Base-by-base conservation (phyloP, 2,888 invertebrate genomes). In the Cosmorhoe ocellata region DNA sequence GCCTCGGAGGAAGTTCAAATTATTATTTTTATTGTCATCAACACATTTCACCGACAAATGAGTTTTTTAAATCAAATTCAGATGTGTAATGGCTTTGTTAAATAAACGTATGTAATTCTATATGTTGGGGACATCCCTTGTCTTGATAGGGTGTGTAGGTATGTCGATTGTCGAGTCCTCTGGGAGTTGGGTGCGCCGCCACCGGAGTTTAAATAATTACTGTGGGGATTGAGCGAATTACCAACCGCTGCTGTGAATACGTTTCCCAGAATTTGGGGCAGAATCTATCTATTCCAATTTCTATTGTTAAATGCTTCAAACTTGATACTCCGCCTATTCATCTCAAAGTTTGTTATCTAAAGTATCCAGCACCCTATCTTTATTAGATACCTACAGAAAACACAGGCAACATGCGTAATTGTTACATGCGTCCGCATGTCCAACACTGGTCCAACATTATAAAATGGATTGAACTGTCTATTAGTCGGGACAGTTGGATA, bases 401-500 rank as follows among this genome's bases (percentile, higher is more conserved):
- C 43, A 50, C 32, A 3, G 38, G 31, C 24, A 44, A 38, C 42
- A 48, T 18, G 11, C 32, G 48, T 51, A 51, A 48, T 40, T 18
- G 41, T 38, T 43, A 38, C 33, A 48, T 44, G 50, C 40, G 49
- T 52, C 33, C 33, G 48, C 44, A 44, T 34, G 49, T 54, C 33
- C 38, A 49, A 50, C 47, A 52, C 44, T 47, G 34, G 49, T 54
- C 33, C 38, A 49, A 50, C 47, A 52, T 33, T 60, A 65, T 27
- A 37, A 59, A 66, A 59, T 57, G 61, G 67, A 70, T 69, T 64
- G 62, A 66, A 67, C 63, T 56, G 66, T 69, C 64, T 67, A 71
- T 56, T 72, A 67, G 69, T 69, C 59, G 58, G 66, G 64, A 63
- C 69, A 72, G 70, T 71, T 71, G 69, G 67, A 63, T 58, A 61